Evolutionary conservation across 1,140 invertebrate genomes (phyloP), one percentile per base, ranked within the genome.

Genomic region (Drosophila tristis): DNA sequence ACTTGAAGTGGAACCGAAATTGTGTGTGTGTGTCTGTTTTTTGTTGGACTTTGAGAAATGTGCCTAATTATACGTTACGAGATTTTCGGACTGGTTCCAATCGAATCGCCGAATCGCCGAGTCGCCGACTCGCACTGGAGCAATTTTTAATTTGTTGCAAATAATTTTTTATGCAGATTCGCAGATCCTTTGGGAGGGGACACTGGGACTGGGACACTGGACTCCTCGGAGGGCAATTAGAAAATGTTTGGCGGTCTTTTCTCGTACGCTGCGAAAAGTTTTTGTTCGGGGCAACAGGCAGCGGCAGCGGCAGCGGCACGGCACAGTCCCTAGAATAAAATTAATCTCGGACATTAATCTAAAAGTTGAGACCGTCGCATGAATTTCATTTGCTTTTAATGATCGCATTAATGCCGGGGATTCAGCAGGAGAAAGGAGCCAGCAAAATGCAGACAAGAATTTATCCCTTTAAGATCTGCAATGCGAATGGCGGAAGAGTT

Each of bases 261-360:
- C 35, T 35, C 4, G 31, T 25, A 47, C 16, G 15, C 57, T 16
- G 15, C 26, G 0, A 68, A 65, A 71, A 71, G 35, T 74, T 72
- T 72, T 11, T 4, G 23, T 23, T 23, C 4, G 55, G 43, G 29
- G 7, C 51, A 56, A 35, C 49, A 61, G 53, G 35, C 35, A 49
- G 16, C 15, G 6, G 23, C 20, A 20, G 20, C 1, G 2, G 20
- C 20, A 20, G 20, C 20, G 20, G 20, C 20, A 20, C 7, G 26
- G 26, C 26, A 26, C 29, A 7, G 50, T 49, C 35, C 53, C 53
- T 23, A 43, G 42, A 57, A 75, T 66, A 65, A 62, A 80, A 78
- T 86, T 81, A 78, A 86, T 85, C 63, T 73, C 47, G 39, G 47
- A 35, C 67, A 86, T 80, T 80, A 86, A 86, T 80, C 74, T 60